phyloP scores from a whole-genome alignment of 2,113 vertebrate species.

The Nothoprocta pentlandii region DNA sequence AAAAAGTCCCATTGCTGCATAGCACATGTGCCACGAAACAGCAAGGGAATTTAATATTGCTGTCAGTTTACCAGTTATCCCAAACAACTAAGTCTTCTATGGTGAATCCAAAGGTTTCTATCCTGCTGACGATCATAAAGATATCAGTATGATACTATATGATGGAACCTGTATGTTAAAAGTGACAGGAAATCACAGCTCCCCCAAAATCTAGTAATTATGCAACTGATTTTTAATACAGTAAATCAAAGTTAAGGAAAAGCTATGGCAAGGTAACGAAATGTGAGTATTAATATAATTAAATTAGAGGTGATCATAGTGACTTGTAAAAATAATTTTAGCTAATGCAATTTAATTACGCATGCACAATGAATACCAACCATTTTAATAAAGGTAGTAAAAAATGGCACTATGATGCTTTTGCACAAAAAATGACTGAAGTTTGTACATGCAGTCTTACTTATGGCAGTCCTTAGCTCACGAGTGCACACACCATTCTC shows the following conservation, averaged over 20 bases:
- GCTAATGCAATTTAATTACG: conserved; percentile 40
- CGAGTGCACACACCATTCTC: not conserved
- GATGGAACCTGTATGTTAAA: not conserved
- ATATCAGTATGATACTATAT: not conserved
- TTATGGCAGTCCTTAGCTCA: not conserved
- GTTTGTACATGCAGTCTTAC: not conserved
- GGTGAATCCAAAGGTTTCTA: not conserved
- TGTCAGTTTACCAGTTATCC: not conserved
- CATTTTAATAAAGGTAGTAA: not conserved
- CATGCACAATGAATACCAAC: not conserved
- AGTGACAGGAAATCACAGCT: not conserved
- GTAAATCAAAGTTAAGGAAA: conserved; percentile 3
- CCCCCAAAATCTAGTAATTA: not conserved
- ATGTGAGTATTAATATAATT: not conserved
- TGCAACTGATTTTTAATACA: not conserved
- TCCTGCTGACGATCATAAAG: accelerated
- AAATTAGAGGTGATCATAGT: not conserved
- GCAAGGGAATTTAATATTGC: not conserved
- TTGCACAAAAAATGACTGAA: not conserved
- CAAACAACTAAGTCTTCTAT: not conserved
- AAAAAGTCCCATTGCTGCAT: not conserved
- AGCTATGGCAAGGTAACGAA: not conserved
- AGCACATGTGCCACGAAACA: not conserved
- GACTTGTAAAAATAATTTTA: conserved; percentile 45
- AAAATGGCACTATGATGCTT: not conserved